Evolutionary conservation across 2,888 invertebrate species (phyloP).

Genomic region (Dasypolia templi): DNA sequence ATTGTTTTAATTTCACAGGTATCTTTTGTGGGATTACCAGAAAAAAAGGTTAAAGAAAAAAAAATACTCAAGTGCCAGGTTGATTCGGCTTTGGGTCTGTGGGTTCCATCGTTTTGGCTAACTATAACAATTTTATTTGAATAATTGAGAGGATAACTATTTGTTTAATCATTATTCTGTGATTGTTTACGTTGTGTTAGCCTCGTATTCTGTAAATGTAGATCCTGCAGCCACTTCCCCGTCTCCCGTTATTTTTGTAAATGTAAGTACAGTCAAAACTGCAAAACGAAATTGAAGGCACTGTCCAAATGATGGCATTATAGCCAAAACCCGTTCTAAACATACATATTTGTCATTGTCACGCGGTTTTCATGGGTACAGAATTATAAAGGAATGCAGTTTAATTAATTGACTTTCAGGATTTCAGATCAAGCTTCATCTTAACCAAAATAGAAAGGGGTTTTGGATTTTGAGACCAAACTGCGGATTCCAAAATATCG

Average conservation of each 20-base stretch:
- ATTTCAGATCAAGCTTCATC: not conserved
- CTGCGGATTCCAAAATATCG: constrained; percentile 59
- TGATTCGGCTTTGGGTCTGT: not conserved
- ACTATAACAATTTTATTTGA: not conserved
- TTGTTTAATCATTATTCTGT: not conserved
- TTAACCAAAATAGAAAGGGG: not conserved
- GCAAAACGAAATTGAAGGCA: no score
- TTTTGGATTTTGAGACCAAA: not conserved
- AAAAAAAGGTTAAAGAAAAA: constrained; percentile 20
- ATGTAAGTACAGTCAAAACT: no score
- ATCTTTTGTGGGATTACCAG: constrained; percentile 67
- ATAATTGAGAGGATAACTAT: no score
- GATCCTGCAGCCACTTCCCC: no score
- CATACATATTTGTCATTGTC: no score
- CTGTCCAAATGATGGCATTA: no score
- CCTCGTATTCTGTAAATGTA: not conserved
- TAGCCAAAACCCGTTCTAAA: no score
- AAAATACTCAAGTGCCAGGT: constrained; percentile 31
- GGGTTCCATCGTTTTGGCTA: constrained; percentile 42
- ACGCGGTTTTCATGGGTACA: no score
- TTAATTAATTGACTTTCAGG: not conserved
- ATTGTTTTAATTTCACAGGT: constrained; percentile 87
- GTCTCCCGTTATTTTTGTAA: not conserved
- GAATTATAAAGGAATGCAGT: not conserved
- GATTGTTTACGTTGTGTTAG: not conserved